Percentiles rank a stretch among this genome's conserved stretches.
These are phyloP conservation scores for Drosophila monieri DNA, from an alignment of 2,888 invertebrate species.

Conservation along the genomic window DNA sequence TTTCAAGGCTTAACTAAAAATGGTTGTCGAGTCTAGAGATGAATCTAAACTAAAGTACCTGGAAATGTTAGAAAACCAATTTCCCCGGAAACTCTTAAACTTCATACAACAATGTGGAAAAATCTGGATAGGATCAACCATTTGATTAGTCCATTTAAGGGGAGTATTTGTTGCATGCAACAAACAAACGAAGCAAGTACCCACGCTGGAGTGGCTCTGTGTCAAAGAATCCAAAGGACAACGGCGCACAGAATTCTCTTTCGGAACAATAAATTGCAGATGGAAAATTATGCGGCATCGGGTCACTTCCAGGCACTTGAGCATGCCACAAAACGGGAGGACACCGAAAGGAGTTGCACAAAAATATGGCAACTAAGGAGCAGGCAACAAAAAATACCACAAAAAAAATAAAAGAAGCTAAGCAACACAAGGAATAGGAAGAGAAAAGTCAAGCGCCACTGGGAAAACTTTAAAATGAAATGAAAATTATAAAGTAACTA, in stretches of 20 bases:
- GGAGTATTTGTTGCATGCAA: conserved; percentile 10
- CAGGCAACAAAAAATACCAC: conserved; percentile 5
- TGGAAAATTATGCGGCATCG: conserved; percentile 59
- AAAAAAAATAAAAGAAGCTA: neutral
- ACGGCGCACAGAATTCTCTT: conserved; percentile 20
- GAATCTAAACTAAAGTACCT: neutral
- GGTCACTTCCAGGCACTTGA: conserved; percentile 54
- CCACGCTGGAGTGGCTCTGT: conserved; percentile 19
- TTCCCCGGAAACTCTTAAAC: neutral
- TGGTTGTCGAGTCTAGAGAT: too few species aligned
- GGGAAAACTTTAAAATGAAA: conserved; percentile 67
- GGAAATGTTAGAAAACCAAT: neutral
- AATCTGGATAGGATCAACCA: conserved; percentile 1
- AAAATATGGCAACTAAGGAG: conserved; percentile 68
- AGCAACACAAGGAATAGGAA: neutral
- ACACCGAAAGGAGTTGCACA: conserved; percentile 27
- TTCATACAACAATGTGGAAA: neutral
- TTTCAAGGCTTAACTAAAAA: too few species aligned
- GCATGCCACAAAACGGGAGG: conserved; percentile 40
- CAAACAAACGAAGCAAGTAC: conserved; percentile 13
- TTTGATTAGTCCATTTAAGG: conserved; percentile 26
- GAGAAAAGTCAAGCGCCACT: conserved; percentile 37
- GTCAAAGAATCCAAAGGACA: neutral
- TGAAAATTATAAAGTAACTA: conserved; percentile 79
- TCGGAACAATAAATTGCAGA: conserved; percentile 54